These are phyloP conservation scores for Ennomos fuscantarius DNA, from an alignment of 2,888 invertebrate genomes.

Conservation along the genomic window DNA sequence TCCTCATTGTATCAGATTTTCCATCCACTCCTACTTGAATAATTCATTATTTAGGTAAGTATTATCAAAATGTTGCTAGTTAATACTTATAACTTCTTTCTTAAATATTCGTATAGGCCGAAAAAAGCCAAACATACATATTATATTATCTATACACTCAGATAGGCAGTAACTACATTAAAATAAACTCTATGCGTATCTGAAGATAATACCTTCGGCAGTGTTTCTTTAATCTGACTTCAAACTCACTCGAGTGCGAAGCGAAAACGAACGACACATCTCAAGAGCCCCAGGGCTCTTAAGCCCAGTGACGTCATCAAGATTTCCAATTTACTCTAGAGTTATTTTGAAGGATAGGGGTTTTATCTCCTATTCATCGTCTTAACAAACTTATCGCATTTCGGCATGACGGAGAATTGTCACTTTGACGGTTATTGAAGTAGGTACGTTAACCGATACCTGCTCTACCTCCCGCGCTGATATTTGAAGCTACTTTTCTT, in stretches of 20 bases:
- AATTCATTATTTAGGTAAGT: too few species aligned
- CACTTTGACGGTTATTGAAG: conserved; percentile 26
- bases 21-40: too few species aligned
- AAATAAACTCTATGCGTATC: conserved; percentile 13
- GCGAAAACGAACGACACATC: conserved; percentile 46
- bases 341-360: conserved; percentile 52
- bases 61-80: too few species aligned
- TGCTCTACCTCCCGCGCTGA: background rate
- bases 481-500: background rate
- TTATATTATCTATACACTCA: too few species aligned
- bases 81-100: too few species aligned
- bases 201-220: conserved; percentile 12
- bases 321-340: conserved; percentile 53
- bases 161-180: too few species aligned
- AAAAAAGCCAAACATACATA: too few species aligned
- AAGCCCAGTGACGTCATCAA: conserved; percentile 54
- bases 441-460: conserved; percentile 3
- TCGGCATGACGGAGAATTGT: conserved; percentile 39
- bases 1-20: too few species aligned
- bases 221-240: conserved; percentile 39
- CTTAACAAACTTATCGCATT: conserved; percentile 49
- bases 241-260: conserved; percentile 46
- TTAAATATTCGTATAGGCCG: too few species aligned
- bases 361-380: conserved; percentile 51
- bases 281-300: conserved; percentile 45